Evolutionary conservation across 2,113 vertebrate genomes (phyloP).

Genomic region (Mesoclemmys tuberculata): DNA sequence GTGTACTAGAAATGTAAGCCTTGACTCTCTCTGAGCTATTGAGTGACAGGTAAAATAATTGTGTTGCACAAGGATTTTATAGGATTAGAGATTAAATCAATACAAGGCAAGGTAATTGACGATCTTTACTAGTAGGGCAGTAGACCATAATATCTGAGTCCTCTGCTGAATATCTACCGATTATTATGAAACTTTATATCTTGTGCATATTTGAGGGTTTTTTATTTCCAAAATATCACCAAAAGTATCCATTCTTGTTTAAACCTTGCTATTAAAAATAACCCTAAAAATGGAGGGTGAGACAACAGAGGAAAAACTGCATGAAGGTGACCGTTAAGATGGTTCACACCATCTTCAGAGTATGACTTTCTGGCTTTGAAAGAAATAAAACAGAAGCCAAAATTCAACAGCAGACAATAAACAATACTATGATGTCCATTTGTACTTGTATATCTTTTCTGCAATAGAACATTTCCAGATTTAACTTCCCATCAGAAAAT

Average conservation of each 20-base stretch:
- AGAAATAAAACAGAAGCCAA: slow-evolving; percentile 22
- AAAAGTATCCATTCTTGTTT: background rate
- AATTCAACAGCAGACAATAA: slow-evolving; percentile 5
- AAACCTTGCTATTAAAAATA: background rate
- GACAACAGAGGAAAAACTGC: background rate
- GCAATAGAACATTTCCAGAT: background rate
- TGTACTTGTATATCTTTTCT: background rate
- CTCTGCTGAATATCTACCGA: background rate
- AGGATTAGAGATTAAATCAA: background rate
- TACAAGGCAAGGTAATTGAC: background rate
- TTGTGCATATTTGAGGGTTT: background rate
- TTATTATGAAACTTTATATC: background rate
- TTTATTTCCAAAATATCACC: background rate
- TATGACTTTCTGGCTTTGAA: background rate
- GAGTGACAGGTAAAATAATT: background rate
- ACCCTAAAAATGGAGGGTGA: background rate
- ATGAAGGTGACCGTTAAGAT: background rate
- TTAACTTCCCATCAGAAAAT: background rate
- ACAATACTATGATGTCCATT: background rate
- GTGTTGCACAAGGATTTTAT: background rate
- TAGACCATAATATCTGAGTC: background rate
- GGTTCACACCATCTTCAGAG: background rate
- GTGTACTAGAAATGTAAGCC: background rate
- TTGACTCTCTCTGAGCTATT: background rate
- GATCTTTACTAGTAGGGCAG: background rate